A percentile compares a stretch with the other conserved stretches of the same genome.
Evolutionary conservation across 1,140 invertebrate genomes (phyloP).

Genomic region (Cydia strobilella): DNA sequence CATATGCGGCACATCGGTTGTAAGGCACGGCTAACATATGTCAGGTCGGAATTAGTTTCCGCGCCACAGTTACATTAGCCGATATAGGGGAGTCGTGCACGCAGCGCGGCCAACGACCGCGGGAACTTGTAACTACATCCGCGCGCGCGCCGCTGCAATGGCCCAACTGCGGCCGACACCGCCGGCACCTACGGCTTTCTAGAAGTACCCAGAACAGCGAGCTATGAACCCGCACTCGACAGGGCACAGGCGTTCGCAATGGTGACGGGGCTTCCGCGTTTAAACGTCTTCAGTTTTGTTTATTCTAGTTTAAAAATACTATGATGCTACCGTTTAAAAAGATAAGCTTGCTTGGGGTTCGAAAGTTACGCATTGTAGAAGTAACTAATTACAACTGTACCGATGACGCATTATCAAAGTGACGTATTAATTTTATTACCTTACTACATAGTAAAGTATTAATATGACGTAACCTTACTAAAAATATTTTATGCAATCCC

Average conservation of each 20-base stretch:
- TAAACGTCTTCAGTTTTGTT: constrained; percentile 45
- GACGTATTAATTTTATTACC: not conserved
- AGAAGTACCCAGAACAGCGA: constrained; percentile 33
- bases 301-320: constrained; percentile 31
- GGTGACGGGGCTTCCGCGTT: constrained; percentile 58
- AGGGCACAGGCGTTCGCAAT: constrained; percentile 52
- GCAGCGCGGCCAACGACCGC: constrained; percentile 74
- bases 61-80: constrained; percentile 62
- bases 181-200: constrained; percentile 40
- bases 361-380: not conserved
- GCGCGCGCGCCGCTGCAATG: constrained; percentile 47
- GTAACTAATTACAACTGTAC: not conserved
- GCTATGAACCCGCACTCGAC: constrained; percentile 62
- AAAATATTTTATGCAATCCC: not conserved
- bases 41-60: constrained; percentile 56
- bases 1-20: not conserved
- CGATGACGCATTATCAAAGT: not conserved
- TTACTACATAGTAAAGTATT: not conserved
- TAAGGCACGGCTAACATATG: not conserved
- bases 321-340: not conserved
- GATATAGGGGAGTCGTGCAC: constrained; percentile 73
- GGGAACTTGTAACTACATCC: constrained; percentile 78
- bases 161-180: constrained; percentile 45
- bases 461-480: not conserved
- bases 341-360: not conserved